phyloP scores from a whole-genome alignment of 1,140 invertebrate genomes.

The Lutraria rhynchaena region DNA sequence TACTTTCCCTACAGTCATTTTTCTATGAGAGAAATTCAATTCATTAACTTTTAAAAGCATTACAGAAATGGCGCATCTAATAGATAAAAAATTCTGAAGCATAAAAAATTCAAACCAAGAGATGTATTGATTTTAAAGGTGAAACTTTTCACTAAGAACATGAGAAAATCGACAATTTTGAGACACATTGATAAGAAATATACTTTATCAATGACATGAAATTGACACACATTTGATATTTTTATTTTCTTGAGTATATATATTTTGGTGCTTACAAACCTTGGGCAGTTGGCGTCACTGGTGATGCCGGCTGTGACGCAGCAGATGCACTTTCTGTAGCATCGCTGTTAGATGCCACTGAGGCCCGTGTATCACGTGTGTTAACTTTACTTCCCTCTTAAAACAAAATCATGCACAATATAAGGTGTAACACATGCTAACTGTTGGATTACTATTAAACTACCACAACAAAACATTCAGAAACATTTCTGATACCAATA shows the following conservation, averaged over 20 bases:
- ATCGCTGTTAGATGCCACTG: conserved; percentile 37
- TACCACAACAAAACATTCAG: not conserved
- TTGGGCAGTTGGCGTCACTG: conserved; percentile 34
- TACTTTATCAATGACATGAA: not conserved
- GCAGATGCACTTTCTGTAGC: conserved; percentile 43
- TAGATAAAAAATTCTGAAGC: too few relatives aligned
- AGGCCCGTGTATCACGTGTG: conserved; percentile 1
- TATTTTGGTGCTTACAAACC: conserved; percentile 29
- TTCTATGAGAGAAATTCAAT: too few relatives aligned
- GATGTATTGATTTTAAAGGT: too few relatives aligned
- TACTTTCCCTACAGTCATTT: too few relatives aligned
- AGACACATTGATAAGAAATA: not conserved
- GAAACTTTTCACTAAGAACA: too few relatives aligned
- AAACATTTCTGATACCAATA: not conserved
- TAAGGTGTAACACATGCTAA: not conserved
- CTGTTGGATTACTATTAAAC: not conserved
- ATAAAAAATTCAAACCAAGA: too few relatives aligned
- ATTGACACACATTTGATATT: too few relatives aligned
- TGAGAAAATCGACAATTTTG: too few relatives aligned
- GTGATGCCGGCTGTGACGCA: conserved; percentile 26
- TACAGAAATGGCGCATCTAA: too few relatives aligned
- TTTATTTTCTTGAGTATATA: not conserved
- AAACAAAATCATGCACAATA: conserved; percentile 40
- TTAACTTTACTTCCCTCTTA: not conserved
- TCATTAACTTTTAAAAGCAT: too few relatives aligned